Evolutionary conservation across 2,888 invertebrate genomes (phyloP).

Genomic region (Diachrysia chrysitis): DNA sequence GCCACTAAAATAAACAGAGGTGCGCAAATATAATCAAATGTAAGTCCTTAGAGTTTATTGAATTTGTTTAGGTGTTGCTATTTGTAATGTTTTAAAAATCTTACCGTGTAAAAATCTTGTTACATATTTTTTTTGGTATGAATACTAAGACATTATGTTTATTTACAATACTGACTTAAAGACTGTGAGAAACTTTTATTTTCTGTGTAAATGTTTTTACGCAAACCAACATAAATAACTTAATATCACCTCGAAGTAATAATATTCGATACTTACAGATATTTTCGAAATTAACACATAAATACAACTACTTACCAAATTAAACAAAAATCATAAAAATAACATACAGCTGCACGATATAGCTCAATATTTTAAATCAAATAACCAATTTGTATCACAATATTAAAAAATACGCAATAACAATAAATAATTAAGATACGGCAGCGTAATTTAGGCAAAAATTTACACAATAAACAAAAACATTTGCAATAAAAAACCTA

Average conservation of each 20-base stretch:
- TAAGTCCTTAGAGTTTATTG: slow-evolving; percentile 26
- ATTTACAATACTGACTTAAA: background rate
- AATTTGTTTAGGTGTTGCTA: slow-evolving; percentile 10
- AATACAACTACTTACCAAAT: slow-evolving; percentile 20
- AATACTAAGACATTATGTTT: background rate
- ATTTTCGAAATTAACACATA: slow-evolving; percentile 27
- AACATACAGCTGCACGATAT: slow-evolving; percentile 31
- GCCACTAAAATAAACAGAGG: slow-evolving; percentile 27
- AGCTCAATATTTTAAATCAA: slow-evolving; percentile 29
- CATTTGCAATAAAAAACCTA: slow-evolving; percentile 34
- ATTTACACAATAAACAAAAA: slow-evolving; percentile 20
- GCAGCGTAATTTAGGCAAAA: slow-evolving; percentile 14
- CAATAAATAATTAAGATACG: slow-evolving; percentile 38
- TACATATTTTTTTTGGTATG: background rate
- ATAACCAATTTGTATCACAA: slow-evolving; percentile 29
- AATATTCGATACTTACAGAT: background rate
- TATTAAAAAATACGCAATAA: slow-evolving; percentile 26
- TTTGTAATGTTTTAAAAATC: background rate
- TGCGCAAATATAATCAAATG: slow-evolving; percentile 16
- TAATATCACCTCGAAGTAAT: background rate
- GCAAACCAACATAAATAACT: background rate
- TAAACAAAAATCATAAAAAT: slow-evolving; percentile 19
- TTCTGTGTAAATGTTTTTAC: background rate
- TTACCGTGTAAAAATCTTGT: background rate
- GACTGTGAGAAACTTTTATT: background rate